Evolutionary conservation across 92 coral and sea anemone genomes (phyloP).

Genomic region (Actinostola sp.): DNA sequence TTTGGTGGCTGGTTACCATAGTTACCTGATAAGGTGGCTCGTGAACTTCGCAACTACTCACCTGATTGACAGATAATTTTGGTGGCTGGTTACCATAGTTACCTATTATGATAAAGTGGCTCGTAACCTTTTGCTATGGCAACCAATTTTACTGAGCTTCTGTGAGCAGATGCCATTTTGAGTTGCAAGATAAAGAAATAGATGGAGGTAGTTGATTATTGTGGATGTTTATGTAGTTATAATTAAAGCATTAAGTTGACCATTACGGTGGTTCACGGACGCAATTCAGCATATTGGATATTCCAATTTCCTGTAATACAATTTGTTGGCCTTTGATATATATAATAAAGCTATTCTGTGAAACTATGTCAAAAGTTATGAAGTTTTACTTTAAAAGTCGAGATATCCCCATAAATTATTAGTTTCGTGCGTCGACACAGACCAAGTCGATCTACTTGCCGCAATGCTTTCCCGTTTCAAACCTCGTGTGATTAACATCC

Average conservation of each 20-base stretch:
- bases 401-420: no score
- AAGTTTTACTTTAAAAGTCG: neutral
- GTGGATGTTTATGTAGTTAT: slow-evolving; percentile 33
- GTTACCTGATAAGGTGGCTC: neutral
- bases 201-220: slow-evolving; percentile 38
- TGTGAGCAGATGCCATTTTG: slow-evolving; percentile 16
- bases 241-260: slow-evolving; percentile 25
- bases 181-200: slow-evolving; percentile 5
- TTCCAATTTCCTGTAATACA: slow-evolving; percentile 42
- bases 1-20: no score
- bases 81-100: no score
- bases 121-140: neutral
- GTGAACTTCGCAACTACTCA: neutral
- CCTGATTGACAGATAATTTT: no score
- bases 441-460: no score
- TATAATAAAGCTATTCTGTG: slow-evolving; percentile 41
- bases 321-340: slow-evolving; percentile 47
- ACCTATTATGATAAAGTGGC: neutral
- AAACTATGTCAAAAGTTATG: neutral
- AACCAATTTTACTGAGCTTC: neutral
- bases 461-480: no score
- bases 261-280: slow-evolving; percentile 3
- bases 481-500: no score
- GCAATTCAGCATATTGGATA: slow-evolving; percentile 29
- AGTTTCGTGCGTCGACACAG: no score